Conservation (phyloP, 1,140 invertebrate genomes). For the Ylistrum balloti region DNA sequence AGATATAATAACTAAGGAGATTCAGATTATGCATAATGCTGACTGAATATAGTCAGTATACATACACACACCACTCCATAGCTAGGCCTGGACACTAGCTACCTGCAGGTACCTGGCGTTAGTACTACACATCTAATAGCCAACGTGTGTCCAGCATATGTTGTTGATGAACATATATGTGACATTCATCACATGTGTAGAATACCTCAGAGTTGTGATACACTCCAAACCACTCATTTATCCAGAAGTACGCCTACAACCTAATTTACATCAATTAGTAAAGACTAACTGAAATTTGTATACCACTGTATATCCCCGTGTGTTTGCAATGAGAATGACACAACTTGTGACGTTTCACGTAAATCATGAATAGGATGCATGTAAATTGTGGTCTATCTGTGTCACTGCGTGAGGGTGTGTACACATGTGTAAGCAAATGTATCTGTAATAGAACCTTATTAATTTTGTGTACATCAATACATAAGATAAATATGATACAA, state of each 20-base stretch:
- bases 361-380: slow-evolving; percentile 14
- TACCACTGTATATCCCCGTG: neutral
- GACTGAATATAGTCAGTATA: too few species aligned
- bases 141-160: slow-evolving; percentile 4
- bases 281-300: neutral
- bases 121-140: neutral
- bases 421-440: too few species aligned
- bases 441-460: too few species aligned
- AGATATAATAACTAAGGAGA: too few species aligned
- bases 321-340: neutral
- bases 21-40: too few species aligned
- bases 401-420: too few species aligned
- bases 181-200: slow-evolving; percentile 25
- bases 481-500: neutral
- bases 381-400: neutral
- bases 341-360: neutral
- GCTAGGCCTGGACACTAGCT: too few species aligned
- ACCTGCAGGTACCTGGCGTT: too few species aligned
- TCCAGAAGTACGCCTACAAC: neutral
- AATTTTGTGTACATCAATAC: neutral
- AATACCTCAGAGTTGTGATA: neutral
- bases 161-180: neutral
- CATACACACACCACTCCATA: too few species aligned
- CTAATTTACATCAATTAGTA: neutral
- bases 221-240: neutral